phyloP scores from a whole-genome alignment of 2,888 invertebrate species.

The Phanerotoma sp. region DNA sequence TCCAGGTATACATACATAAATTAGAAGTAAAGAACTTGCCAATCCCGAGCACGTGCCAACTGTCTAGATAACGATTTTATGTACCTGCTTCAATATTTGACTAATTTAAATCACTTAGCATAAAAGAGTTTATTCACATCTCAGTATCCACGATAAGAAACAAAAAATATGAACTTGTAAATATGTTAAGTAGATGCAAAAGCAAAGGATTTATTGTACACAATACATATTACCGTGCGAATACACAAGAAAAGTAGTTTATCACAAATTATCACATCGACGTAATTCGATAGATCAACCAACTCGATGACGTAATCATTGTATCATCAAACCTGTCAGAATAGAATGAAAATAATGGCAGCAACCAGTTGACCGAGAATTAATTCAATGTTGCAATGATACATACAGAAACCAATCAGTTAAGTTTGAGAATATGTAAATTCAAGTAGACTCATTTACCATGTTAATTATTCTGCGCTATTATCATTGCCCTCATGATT shows the following conservation, averaged over 20 bases:
- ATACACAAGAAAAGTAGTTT: too few relatives aligned
- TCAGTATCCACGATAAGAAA: background rate
- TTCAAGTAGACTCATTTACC: too few relatives aligned
- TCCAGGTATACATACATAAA: too few relatives aligned
- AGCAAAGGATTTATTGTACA: too few relatives aligned
- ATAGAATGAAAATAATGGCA: constrained; percentile 3
- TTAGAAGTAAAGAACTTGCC: background rate
- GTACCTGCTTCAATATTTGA: constrained; percentile 10
- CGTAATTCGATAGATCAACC: background rate
- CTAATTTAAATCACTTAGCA: constrained; percentile 1
- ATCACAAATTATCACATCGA: background rate
- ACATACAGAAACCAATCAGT: too few relatives aligned
- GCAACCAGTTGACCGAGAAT: background rate
- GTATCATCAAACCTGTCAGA: constrained; percentile 5
- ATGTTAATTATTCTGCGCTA: too few relatives aligned
- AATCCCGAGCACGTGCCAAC: background rate
- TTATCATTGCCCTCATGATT: too few relatives aligned
- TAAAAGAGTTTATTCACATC: too few relatives aligned
- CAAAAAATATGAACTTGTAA: background rate
- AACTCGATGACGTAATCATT: constrained; percentile 9
- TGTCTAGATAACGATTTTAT: background rate
- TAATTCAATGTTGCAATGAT: too few relatives aligned
- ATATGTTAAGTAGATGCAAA: too few relatives aligned
- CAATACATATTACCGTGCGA: too few relatives aligned
- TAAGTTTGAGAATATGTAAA: too few relatives aligned